Conservation (phyloP, 30 jellyfish, hydroid and myxozoan species). For the Aurelia aurita region DNA sequence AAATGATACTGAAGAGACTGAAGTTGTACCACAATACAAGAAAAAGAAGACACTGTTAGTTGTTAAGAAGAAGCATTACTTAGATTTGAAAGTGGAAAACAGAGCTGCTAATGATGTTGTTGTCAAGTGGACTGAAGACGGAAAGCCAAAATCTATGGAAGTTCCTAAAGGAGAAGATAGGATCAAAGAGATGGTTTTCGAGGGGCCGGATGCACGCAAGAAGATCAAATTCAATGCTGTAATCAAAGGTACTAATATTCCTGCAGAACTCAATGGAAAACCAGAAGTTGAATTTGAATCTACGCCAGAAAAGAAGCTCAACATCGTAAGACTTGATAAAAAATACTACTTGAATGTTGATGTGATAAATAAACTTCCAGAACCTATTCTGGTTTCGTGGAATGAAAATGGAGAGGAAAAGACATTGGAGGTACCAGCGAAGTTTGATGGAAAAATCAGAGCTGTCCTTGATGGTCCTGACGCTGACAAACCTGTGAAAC, state of each 20-base stretch:
- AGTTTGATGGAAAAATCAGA: not conserved
- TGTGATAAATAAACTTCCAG: slow-evolving; percentile 23
- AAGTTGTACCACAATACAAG: slow-evolving; percentile 19
- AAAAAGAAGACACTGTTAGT: not conserved
- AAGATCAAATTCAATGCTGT: slow-evolving; percentile 9
- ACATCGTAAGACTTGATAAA: slow-evolving; percentile 4
- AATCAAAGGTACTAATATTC: slow-evolving; percentile 4
- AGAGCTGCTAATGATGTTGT: slow-evolving; percentile 15
- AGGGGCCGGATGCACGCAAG: slow-evolving; percentile 26
- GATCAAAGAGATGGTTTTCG: slow-evolving; percentile 2
- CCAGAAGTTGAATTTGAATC: slow-evolving; percentile 9
- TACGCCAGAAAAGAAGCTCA: not conserved
- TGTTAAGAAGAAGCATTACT: slow-evolving; percentile 12
- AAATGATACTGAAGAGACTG: slow-evolving; percentile 25
- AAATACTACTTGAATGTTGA: slow-evolving; percentile 21
- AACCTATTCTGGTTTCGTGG: slow-evolving; percentile 18
- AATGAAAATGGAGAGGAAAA: not conserved
- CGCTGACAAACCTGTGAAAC: slow-evolving; percentile 10
- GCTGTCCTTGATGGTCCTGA: slow-evolving; percentile 11
- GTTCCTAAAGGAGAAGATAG: not conserved
- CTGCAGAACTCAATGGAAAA: slow-evolving; percentile 32
- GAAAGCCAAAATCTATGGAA: slow-evolving; percentile 6
- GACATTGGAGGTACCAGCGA: not conserved
- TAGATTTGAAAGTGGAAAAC: slow-evolving; percentile 17
- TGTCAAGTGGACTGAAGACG: slow-evolving; percentile 45